Evolutionary conservation across 2,797 vertebrate species (phyloP).

Genomic region (Halcyon leucocephala): DNA sequence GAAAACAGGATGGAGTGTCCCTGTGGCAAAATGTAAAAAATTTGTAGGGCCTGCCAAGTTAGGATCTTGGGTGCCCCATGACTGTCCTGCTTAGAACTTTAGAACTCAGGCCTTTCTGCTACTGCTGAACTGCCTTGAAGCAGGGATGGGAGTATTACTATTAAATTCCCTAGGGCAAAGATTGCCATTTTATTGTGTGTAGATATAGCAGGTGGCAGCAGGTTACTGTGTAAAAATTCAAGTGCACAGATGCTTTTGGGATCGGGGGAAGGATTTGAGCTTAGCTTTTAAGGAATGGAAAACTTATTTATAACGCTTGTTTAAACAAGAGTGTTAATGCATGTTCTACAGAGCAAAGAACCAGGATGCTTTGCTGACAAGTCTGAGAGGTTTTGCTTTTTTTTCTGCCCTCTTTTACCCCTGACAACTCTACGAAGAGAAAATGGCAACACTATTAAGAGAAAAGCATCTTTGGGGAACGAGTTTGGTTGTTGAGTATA

Average conservation of each 20-base stretch:
- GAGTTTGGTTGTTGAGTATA: background rate
- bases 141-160: background rate
- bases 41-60: background rate
- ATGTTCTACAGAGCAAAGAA: background rate
- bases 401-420: background rate
- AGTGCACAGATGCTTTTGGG: background rate
- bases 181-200: background rate
- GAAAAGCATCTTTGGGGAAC: background rate
- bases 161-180: conserved; percentile 4
- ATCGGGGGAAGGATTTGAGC: background rate
- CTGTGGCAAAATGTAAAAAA: background rate
- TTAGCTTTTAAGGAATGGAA: background rate
- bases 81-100: background rate
- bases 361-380: background rate
- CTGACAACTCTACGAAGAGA: background rate
- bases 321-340: background rate
- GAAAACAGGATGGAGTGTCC: background rate
- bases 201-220: background rate
- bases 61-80: background rate
- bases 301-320: background rate
- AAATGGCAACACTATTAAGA: background rate
- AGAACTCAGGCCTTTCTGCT: background rate
- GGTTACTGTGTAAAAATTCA: background rate
- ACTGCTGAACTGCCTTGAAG: background rate
- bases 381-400: background rate